Base-by-base conservation (phyloP, 1,140 invertebrate species). In the Tetranychus urticae region DNA sequence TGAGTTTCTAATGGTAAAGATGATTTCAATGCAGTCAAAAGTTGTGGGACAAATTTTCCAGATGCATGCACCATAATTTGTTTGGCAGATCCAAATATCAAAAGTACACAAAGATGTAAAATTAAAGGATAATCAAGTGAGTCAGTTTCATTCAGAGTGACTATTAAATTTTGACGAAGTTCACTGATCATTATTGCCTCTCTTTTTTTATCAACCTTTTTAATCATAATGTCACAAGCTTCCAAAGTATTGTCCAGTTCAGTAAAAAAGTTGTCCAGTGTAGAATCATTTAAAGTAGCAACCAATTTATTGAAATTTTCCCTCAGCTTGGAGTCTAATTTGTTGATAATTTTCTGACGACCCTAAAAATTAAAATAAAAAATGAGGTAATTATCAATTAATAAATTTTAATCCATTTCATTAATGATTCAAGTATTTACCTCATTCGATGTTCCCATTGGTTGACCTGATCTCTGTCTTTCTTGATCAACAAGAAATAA, bases 141-240 rank as follows among this genome's bases (percentile, higher is more conserved):
- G 3, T 47, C 50, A 1, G 54, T 50, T 46, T 58, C 61, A 14
- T 61, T 68, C 48, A 94, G 69, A 70, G 91, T 82, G 59, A 86
- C 80, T 42, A 85, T 70, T n/a, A 94, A 73, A 62, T 80, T 80
- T 68, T 88, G 82, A 64, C 84, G 81, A 65, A 90, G 86, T 61
- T 79, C 81, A 55, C 81, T 73, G 61, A 90, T 76, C 33, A 87
- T 58, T 66, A 71, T 78, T 73, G 80, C 80, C 74, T 90, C 86
- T 69, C 85, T 86, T 68, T 86, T 88, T 67, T 87, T 88, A 70
- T 91, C 86, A 61, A 81, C 78, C 74, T 92, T 93, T 66, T 84
- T 87, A 47, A 88, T 71, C 63, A 89, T 79, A 74, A 93, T 82
- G 65, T 86, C 85, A 69, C 86, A 83, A 58, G 73, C 67, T 48